Evolutionary conservation across 2,113 vertebrate species (phyloP).

Genomic region (Saccopteryx leptura): DNA sequence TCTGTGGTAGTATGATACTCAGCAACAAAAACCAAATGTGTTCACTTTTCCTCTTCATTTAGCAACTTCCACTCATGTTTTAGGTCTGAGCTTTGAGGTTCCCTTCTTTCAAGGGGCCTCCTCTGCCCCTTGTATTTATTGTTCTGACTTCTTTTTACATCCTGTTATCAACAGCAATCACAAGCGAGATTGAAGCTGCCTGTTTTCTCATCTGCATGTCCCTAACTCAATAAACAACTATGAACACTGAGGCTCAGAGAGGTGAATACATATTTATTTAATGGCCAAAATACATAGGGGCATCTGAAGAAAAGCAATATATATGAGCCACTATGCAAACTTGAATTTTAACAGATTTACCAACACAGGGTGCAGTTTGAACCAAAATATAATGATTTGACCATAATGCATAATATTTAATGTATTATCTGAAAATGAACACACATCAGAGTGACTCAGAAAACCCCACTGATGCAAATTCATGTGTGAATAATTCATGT

Average conservation of each 20-base stretch:
- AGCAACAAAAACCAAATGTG: background rate
- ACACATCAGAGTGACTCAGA: slow-evolving; percentile 53
- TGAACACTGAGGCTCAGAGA: background rate
- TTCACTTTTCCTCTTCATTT: background rate
- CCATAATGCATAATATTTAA: slow-evolving; percentile 51
- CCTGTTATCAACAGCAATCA: background rate
- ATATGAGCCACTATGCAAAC: background rate
- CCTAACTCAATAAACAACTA: background rate
- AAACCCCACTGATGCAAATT: slow-evolving; percentile 53
- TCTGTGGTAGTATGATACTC: background rate
- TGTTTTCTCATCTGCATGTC: background rate
- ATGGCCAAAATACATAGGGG: background rate
- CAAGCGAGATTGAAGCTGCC: background rate
- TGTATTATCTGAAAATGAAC: slow-evolving; percentile 59
- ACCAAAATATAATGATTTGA: background rate
- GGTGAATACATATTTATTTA: background rate
- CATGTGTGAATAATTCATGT: slow-evolving; percentile 76
- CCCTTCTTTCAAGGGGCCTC: background rate
- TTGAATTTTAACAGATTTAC: slow-evolving; percentile 32
- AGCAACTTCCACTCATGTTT: background rate
- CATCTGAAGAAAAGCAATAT: background rate
- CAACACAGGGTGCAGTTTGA: background rate
- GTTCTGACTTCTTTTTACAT: background rate
- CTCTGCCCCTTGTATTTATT: background rate
- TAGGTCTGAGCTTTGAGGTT: background rate